phyloP scores from a whole-genome alignment of 1,140 invertebrate genomes.

The Pygmarrhopalites habei region DNA sequence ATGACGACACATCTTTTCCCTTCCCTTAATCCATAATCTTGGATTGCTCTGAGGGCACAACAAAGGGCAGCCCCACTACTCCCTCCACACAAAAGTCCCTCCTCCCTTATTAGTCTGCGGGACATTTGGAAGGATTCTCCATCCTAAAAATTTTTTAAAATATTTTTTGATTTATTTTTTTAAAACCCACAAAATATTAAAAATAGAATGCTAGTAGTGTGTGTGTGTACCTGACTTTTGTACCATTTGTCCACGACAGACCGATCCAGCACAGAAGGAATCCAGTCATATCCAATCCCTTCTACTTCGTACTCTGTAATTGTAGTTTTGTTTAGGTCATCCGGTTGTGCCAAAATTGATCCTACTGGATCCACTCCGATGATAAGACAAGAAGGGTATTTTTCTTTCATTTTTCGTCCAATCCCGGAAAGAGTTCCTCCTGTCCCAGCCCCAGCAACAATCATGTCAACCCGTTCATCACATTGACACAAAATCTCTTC shows the following conservation, averaged over 20 bases:
- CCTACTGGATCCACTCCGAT: conserved; percentile 51
- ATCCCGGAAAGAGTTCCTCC: conserved; percentile 69
- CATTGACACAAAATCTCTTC: conserved; percentile 77
- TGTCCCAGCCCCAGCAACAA: conserved; percentile 76
- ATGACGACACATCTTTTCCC: conserved; percentile 83
- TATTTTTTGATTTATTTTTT: too few relatives aligned
- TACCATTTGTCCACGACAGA: conserved; percentile 77
- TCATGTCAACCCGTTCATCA: conserved; percentile 71
- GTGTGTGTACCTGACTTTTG: too few relatives aligned
- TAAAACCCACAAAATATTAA: too few relatives aligned
- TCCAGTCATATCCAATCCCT: conserved; percentile 88
- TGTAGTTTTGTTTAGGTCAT: conserved; percentile 59
- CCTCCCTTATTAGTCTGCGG: conserved; percentile 76
- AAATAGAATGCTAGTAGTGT: too few relatives aligned
- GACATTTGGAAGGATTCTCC: conserved; percentile 73
- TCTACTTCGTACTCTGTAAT: conserved; percentile 73
- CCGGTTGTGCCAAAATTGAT: conserved; percentile 8
- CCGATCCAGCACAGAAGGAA: conserved; percentile 77
- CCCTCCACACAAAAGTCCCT: conserved; percentile 88
- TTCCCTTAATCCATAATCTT: conserved; percentile 65
- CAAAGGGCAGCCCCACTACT: conserved; percentile 82
- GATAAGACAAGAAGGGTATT: conserved; percentile 56
- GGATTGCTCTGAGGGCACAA: conserved; percentile 61
- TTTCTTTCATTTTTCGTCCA: conserved; percentile 64
- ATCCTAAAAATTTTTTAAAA: too few relatives aligned